These are phyloP conservation scores for Gambusia affinis DNA, from an alignment of 2,113 vertebrate genomes.

Conservation along the genomic window DNA sequence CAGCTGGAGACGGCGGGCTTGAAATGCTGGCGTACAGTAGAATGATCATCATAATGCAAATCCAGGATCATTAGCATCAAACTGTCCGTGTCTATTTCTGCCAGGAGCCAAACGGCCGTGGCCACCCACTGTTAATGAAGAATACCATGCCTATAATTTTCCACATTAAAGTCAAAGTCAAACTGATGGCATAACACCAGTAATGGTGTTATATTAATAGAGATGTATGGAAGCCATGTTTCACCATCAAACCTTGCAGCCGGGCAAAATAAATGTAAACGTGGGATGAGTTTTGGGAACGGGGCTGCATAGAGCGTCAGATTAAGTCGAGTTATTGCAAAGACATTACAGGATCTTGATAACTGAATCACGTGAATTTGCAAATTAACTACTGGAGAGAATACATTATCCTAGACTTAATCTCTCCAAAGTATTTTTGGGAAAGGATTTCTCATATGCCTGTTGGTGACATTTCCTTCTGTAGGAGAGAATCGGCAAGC, in stretches of 20 bases:
- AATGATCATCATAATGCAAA: slow-evolving; percentile 50
- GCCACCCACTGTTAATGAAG: slow-evolving; percentile 47
- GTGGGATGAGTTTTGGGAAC: neutral
- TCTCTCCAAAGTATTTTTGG: slow-evolving; percentile 33
- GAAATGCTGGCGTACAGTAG: slow-evolving; percentile 41
- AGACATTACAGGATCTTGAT: slow-evolving; percentile 5
- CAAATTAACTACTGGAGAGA: slow-evolving; percentile 37
- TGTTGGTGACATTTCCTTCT: neutral
- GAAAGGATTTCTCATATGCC: slow-evolving; percentile 13
- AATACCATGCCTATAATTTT: slow-evolving; percentile 39
- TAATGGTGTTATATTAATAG: slow-evolving; percentile 13
- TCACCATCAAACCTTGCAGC: neutral
- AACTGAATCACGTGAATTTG: slow-evolving; percentile 34
- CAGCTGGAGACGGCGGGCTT: slow-evolving; percentile 41
- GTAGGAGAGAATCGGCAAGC: slow-evolving; percentile 16
- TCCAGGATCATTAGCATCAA: slow-evolving; percentile 50
- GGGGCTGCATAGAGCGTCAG: neutral
- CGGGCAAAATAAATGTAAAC: slow-evolving; percentile 1
- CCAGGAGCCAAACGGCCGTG: slow-evolving; percentile 25
- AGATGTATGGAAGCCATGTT: slow-evolving; percentile 4
- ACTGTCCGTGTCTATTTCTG: slow-evolving; percentile 49
- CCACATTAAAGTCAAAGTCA: slow-evolving; percentile 36
- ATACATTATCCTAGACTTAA: slow-evolving; percentile 31
- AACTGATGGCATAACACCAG: slow-evolving; percentile 21
- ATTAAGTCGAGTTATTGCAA: slow-evolving; percentile 6